Evolutionary conservation across 2,113 vertebrate genomes (phyloP).

Genomic region (Ia io): DNA sequence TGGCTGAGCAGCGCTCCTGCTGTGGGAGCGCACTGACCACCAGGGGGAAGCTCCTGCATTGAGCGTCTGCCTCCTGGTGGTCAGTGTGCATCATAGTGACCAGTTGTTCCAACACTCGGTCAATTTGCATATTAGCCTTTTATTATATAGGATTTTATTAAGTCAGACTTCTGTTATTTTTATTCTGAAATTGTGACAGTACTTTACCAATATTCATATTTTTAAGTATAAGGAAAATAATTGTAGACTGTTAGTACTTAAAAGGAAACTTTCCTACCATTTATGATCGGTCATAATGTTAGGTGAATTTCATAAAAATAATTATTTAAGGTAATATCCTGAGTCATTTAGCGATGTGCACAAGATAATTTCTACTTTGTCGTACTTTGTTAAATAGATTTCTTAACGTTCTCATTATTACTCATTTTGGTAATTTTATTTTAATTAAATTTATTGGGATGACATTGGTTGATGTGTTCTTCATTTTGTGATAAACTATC

Average conservation of each 20-base stretch:
- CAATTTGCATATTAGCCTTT: no score
- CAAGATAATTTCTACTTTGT: neutral
- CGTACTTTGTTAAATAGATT: neutral
- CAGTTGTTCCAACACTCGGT: no score
- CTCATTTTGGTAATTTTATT: constrained; percentile 7
- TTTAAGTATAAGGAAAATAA: neutral
- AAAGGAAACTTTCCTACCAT: neutral
- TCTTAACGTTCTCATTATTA: neutral
- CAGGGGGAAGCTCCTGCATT: no score
- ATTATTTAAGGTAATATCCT: neutral
- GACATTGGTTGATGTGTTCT: neutral
- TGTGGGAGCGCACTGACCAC: no score
- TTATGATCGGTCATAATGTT: neutral
- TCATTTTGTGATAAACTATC: neutral
- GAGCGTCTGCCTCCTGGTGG: no score
- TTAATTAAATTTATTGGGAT: no score
- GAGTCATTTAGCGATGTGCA: neutral
- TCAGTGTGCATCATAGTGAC: no score
- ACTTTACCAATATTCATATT: neutral
- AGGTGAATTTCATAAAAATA: neutral
- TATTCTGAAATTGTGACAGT: neutral
- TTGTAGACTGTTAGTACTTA: neutral
- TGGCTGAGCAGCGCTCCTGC: no score
- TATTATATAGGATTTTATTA: neutral
- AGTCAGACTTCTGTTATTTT: neutral